Evolutionary conservation across 2,113 vertebrate species (phyloP).

Genomic region (Festucalex cinctus): DNA sequence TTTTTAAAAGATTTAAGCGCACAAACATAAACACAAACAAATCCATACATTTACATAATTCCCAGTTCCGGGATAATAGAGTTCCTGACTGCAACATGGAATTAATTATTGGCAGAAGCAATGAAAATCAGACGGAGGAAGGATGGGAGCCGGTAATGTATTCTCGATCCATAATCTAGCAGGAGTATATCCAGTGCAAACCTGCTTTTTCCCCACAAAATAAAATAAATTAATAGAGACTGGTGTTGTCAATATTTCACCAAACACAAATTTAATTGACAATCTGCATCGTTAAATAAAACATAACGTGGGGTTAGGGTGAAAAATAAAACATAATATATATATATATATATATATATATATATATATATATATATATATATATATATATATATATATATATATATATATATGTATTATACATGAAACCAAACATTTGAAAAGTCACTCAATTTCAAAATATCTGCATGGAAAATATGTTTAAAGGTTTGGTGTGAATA

Average conservation of each 20-base stretch:
- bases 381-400: background rate
- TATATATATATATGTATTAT: background rate
- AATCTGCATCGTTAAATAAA: constrained; percentile 41
- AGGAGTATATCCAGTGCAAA: constrained; percentile 59
- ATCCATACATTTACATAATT: constrained; percentile 73
- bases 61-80: constrained; percentile 67
- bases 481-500: background rate
- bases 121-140: constrained; percentile 43
- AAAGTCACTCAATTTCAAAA: background rate
- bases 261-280: constrained; percentile 61
- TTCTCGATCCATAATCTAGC: constrained; percentile 65
- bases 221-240: constrained; percentile 30
- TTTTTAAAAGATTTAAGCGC: constrained; percentile 58
- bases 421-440: background rate
- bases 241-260: constrained; percentile 58
- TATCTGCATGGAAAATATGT: background rate
- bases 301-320: constrained; percentile 5
- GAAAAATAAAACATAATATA: background rate
- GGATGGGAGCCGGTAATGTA: constrained; percentile 58
- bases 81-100: constrained; percentile 62
- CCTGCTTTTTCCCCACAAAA: constrained; percentile 35
- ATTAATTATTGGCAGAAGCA: constrained; percentile 64
- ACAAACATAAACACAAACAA: constrained; percentile 46
- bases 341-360: background rate
- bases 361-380: background rate